These are phyloP conservation scores for Lasioglossum malachurum DNA, from an alignment of 2,888 invertebrate genomes.

Conservation along the genomic window DNA sequence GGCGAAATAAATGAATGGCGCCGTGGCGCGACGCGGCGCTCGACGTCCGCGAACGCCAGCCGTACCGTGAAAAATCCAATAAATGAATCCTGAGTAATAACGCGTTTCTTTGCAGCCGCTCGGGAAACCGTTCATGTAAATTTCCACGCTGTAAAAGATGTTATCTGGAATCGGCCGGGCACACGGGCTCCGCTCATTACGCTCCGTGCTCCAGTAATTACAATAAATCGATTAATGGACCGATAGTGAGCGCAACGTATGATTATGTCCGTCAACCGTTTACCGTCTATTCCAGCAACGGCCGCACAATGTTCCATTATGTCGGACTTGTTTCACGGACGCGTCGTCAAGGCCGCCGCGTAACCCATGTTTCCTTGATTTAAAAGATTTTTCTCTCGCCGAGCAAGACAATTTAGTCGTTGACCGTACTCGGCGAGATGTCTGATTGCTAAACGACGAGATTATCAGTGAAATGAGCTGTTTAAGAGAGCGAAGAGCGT, in stretches of 20 bases:
- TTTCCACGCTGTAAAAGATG: constrained; percentile 23
- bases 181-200: constrained; percentile 15
- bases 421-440: background rate
- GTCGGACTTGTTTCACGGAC: constrained; percentile 7
- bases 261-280: constrained; percentile 33
- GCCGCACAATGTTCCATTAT: constrained; percentile 11
- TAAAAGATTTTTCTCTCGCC: background rate
- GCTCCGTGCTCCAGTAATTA: constrained; percentile 51
- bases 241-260: constrained; percentile 44
- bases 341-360: background rate
- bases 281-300: constrained; percentile 10
- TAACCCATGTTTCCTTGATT: background rate
- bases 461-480: background rate
- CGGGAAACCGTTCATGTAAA: constrained; percentile 29
- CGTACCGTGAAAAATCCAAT: constrained; percentile 17
- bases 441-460: constrained; percentile 1
- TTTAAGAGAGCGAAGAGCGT: background rate
- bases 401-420: constrained; percentile 1
- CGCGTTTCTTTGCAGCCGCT: constrained; percentile 6
- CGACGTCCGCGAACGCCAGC: background rate
- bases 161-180: constrained; percentile 21
- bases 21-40: background rate
- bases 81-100: constrained; percentile 46
- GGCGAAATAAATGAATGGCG: constrained; percentile 36
- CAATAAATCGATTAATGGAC: constrained; percentile 62